Evolutionary conservation across 2,888 invertebrate species (phyloP).

Genomic region (Bibio marci): DNA sequence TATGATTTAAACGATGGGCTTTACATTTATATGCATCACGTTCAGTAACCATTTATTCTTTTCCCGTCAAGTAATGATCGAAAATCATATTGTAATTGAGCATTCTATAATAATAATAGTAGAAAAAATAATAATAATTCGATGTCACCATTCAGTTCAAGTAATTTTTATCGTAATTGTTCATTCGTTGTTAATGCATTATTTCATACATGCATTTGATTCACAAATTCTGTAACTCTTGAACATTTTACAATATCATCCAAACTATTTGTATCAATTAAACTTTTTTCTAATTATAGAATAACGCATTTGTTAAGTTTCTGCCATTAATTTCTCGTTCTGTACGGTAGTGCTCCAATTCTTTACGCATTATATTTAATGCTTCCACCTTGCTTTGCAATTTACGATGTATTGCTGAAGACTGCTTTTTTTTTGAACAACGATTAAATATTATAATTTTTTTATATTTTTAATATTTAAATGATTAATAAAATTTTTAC

Average conservation of each 20-base stretch:
- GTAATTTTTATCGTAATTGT: constrained; percentile 49
- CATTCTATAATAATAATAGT: constrained; percentile 42
- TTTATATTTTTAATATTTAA: too few species aligned
- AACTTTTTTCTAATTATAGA: constrained; percentile 31
- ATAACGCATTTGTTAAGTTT: constrained; percentile 47
- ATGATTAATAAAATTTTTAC: too few species aligned
- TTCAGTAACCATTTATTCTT: constrained; percentile 64
- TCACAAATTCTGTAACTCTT: constrained; percentile 36
- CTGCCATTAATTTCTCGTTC: constrained; percentile 68
- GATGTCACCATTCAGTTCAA: constrained; percentile 53
- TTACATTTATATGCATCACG: constrained; percentile 71
- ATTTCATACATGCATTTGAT: constrained; percentile 40
- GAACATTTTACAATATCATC: constrained; percentile 16
- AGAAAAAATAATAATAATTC: constrained; percentile 29
- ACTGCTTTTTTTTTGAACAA: not conserved
- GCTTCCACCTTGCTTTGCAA: constrained; percentile 71
- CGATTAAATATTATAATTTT: not conserved
- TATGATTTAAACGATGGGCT: constrained; percentile 64
- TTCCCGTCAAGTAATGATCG: constrained; percentile 66
- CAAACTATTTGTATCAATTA: constrained; percentile 18
- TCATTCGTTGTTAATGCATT: constrained; percentile 38
- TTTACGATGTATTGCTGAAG: constrained; percentile 32
- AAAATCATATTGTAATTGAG: constrained; percentile 57
- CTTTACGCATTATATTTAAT: constrained; percentile 55
- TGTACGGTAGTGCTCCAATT: constrained; percentile 58